These are phyloP conservation scores for Chaetura pelagica DNA, from an alignment of 2,113 vertebrate species.

Conservation along the genomic window DNA sequence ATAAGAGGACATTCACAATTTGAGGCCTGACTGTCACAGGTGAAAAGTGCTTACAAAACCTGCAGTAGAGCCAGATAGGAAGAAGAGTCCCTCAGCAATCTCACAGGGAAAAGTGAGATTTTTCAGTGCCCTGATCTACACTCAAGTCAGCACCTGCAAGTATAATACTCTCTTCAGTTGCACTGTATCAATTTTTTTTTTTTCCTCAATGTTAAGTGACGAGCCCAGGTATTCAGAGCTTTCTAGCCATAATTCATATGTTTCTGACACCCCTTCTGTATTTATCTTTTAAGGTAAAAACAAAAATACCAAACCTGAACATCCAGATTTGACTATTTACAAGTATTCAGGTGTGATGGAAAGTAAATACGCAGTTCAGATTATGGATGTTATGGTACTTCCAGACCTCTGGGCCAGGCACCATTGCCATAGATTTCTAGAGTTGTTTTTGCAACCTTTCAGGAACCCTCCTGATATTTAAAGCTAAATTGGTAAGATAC, in stretches of 20 bases:
- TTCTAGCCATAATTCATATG: neutral
- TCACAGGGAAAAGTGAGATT: neutral
- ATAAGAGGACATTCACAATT: slow-evolving; percentile 41
- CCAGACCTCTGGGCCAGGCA: slow-evolving; percentile 41
- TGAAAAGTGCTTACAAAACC: slow-evolving; percentile 60
- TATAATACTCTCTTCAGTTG: neutral
- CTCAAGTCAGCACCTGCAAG: neutral
- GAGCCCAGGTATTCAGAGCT: neutral
- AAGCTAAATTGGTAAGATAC: slow-evolving; percentile 59
- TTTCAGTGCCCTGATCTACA: slow-evolving; percentile 20
- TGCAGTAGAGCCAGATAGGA: slow-evolving; percentile 43
- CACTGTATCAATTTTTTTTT: neutral
- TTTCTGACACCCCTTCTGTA: slow-evolving; percentile 1
- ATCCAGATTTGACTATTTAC: slow-evolving; percentile 31
- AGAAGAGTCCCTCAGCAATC: slow-evolving; percentile 21
- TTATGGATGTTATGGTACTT: slow-evolving; percentile 28
- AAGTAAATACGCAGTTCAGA: slow-evolving; percentile 49
- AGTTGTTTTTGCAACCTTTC: slow-evolving; percentile 52
- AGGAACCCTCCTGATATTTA: slow-evolving; percentile 48
- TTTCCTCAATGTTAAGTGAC: neutral
- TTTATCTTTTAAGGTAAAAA: slow-evolving; percentile 16
- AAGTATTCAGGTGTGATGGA: slow-evolving; percentile 56
- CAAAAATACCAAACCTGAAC: slow-evolving; percentile 14
- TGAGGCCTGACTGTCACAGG: slow-evolving; percentile 52
- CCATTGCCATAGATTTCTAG: slow-evolving; percentile 41